phyloP scores from a whole-genome alignment of 2,113 vertebrate species.

The Hypomesus transpacificus region DNA sequence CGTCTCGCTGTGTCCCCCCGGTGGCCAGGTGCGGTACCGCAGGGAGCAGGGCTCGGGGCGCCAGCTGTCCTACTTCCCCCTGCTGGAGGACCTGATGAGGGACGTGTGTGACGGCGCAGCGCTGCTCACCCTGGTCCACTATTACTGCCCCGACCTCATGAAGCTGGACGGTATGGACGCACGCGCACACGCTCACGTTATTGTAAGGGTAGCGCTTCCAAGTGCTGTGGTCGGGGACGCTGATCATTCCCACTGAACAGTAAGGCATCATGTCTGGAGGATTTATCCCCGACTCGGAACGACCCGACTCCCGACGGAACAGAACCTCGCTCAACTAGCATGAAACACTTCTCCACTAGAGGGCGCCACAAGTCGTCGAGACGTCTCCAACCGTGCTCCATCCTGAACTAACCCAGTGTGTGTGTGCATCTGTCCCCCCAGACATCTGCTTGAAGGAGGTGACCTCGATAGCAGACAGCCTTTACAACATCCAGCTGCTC shows the following conservation, averaged over 20 bases:
- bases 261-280: no score
- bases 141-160: slow-evolving; percentile 92
- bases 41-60: slow-evolving; percentile 85
- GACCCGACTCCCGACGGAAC: no score
- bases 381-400: neutral
- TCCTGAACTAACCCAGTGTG: neutral
- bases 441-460: slow-evolving; percentile 95
- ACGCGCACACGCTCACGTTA: neutral
- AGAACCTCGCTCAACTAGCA: no score
- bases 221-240: no score
- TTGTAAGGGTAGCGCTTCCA: no score
- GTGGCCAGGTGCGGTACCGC: slow-evolving; percentile 86
- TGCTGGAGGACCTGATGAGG: slow-evolving; percentile 88
- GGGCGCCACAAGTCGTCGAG: no score
- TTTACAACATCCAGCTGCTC: slow-evolving; percentile 91
- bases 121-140: slow-evolving; percentile 87
- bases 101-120: slow-evolving; percentile 85
- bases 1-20: slow-evolving; percentile 8
- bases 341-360: no score
- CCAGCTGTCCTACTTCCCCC: slow-evolving; percentile 82
- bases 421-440: slow-evolving; percentile 47
- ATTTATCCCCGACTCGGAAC: no score
- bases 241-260: no score
- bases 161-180: slow-evolving; percentile 82
- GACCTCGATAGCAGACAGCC: slow-evolving; percentile 84